Base-by-base conservation (phyloP, 2,888 invertebrate genomes). In the Aporophyla nigra region DNA sequence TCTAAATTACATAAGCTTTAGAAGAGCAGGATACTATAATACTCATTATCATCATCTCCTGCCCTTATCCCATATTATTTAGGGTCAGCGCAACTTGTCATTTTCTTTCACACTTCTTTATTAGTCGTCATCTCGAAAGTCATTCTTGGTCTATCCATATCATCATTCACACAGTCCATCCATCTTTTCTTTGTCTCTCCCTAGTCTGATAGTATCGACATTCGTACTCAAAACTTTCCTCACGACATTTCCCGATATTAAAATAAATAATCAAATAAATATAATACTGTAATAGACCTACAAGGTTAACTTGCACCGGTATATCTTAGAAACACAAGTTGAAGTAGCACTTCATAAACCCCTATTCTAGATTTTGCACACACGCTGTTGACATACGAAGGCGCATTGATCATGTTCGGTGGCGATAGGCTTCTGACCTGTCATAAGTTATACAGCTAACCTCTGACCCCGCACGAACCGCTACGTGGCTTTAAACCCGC, bases 381-480 rank as follows among this genome's bases (percentile, higher is more conserved):
- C 56, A 56, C 24, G 67, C 12, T 71, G 69, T 72, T 69, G 82
- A 71, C 68, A 65, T 68, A 71, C 16, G 33, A 61, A 61, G 46
- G 49, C 46, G 33, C 74, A 71, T 69, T 67, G 75, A 59, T 78
- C 69, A 70, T 72, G 66, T 72, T 63, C 24, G 19, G 58, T 21
- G 24, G 40, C 53, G 79, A 78, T 78, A 82, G 16, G 40, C 73
- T 51, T 46, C 62, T 43, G 49, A 70, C 61, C 58, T 71, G 68
- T 69, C 61, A 71, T 83, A 83, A 80, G 61, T 83, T 76, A 56
- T 63, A 75, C 74, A 67, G 16, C 24, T 46, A 63, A 61, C 68
- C 58, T 76, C 33, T 65, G 73, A 71, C 58, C 59, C 53, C 54
- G 16, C 71, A 71, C 65, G 80, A 76, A 51, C 43, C 54, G 70